Evolutionary conservation across 2,888 invertebrate genomes (phyloP), one percentile per base, ranked within the genome.

Genomic region (Saturnia pavonia): DNA sequence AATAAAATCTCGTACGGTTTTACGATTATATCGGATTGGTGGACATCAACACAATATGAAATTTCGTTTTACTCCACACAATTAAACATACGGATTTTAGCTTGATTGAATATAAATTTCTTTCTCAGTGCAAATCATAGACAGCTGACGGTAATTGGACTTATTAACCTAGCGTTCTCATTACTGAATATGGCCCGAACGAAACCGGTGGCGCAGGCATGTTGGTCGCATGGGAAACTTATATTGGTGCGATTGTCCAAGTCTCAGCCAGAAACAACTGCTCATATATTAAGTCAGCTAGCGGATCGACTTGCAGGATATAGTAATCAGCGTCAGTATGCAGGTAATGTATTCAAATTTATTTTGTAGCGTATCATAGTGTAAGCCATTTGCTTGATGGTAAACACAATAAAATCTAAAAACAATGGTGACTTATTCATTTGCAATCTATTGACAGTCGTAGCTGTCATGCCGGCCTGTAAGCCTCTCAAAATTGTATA

Each of bases 201-300:
- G 0, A 85, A 85, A 74, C 83, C 86, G 0, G 74, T 76, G 6
- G 85, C 90, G 0, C 69, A 73, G 0, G 76, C 78, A 0, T 89
- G 90, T 69, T 91, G 91, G 89, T 86, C 89, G 0, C 85, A 86
- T 74, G 94, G 90, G 25, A 87, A 89, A 75, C 74, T 91, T 54
- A 80, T 91, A 45, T 78, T 94, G 42, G 91, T 88, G 69, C 80
- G 91, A 0, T 82, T 94, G 22, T 79, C 88, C 78, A 90, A 89
- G 77, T 73, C 85, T 0, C 91, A 90, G 79, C 88, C 91, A 0
- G 90, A 89, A 75, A 88, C 90, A 0, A 86, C 90, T 0, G 74
- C 79, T 0, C 86, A 88, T 67, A 86, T 92, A 70, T 82, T 94
- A 69, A 80, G 79, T 22, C 84, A 85, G 72, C 77, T 94, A 1